A percentile compares a stretch with the other conserved stretches of the same genome.
Conservation (phyloP, 2,113 vertebrate genomes). For the Pituophis catenifer region DNA sequence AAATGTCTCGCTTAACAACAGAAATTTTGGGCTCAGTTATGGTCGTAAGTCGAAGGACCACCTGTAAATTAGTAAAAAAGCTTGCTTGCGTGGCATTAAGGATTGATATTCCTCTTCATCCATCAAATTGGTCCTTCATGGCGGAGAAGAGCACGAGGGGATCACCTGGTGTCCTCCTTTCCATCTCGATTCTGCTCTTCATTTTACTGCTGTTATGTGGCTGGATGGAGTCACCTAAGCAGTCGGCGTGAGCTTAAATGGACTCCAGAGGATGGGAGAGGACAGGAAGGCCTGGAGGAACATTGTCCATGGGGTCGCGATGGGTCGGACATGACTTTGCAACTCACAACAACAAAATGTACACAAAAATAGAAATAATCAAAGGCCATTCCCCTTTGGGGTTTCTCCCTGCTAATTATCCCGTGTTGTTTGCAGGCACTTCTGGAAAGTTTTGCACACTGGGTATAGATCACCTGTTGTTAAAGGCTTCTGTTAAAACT, state of each 20-base stretch:
- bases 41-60: no score
- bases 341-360: no score
- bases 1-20: no score
- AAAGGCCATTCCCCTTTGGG: not conserved
- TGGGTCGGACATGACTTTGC: no score
- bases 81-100: not conserved
- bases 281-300: no score
- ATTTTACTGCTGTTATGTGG: not conserved
- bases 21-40: no score
- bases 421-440: not conserved
- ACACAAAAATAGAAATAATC: not conserved
- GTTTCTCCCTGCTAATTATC: not conserved
- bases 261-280: no score
- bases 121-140: not conserved
- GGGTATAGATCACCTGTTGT: not conserved
- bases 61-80: no score
- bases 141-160: not conserved
- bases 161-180: not conserved
- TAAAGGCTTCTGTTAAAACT: not conserved
- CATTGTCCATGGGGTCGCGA: no score
- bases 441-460: not conserved
- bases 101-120: not conserved
- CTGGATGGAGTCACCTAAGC: no score
- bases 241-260: no score
- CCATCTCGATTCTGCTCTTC: not conserved